These are phyloP conservation scores for Sitobion miscanthi DNA, from an alignment of 1,140 invertebrate genomes.

Conservation along the genomic window DNA sequence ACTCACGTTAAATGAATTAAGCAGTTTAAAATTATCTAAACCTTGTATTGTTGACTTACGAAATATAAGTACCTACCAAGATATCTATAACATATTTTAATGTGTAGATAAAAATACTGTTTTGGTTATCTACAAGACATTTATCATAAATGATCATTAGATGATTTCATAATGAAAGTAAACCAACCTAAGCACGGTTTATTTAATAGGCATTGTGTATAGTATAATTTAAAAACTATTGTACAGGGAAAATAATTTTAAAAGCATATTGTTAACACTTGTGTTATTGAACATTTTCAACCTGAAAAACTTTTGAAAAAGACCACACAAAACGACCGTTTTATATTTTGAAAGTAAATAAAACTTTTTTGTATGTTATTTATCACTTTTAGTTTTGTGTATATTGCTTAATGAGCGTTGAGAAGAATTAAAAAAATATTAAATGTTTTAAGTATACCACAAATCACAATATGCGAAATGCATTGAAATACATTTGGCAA, in stretches of 20 bases:
- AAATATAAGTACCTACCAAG: neutral
- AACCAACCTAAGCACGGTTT: too few species aligned
- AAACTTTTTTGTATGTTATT: neutral
- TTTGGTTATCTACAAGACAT: neutral
- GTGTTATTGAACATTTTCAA: neutral
- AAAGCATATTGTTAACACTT: neutral
- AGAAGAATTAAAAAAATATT: neutral
- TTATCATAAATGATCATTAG: neutral
- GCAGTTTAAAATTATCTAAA: neutral
- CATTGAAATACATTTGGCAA: neutral
- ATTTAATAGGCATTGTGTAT: too few species aligned
- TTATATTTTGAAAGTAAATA: constrained; percentile 2
- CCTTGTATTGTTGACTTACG: neutral
- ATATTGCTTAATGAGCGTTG: neutral
- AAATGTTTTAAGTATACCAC: neutral
- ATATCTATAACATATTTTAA: neutral
- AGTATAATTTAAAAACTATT: too few species aligned
- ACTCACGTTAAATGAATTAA: neutral
- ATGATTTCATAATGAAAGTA: too few species aligned
- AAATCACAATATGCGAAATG: too few species aligned
- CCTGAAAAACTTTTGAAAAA: neutral
- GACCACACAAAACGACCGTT: neutral
- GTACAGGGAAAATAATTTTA: neutral
- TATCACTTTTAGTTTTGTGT: neutral
- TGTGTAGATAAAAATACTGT: neutral